Percentiles rank a stretch among this genome's conserved stretches.
Conservation (phyloP, 2,888 invertebrate genomes). For the Linyphia triangularis region DNA sequence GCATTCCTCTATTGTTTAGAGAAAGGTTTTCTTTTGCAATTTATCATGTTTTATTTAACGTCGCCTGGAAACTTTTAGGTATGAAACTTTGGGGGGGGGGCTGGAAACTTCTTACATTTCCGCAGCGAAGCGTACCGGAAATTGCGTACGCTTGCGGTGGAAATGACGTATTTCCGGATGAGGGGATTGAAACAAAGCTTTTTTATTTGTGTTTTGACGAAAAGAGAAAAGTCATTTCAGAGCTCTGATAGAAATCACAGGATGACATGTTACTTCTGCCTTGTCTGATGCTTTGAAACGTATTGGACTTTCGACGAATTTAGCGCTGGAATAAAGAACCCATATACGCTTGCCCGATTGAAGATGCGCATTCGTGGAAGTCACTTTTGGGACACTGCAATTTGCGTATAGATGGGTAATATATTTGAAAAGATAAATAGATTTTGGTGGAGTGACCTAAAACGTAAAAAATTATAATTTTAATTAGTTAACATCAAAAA, state of each 20-base stretch:
- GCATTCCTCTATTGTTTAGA: background rate
- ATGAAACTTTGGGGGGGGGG: background rate
- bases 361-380: too few relatives aligned
- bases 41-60: background rate
- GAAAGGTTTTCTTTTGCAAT: constrained; percentile 5
- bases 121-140: constrained; percentile 9
- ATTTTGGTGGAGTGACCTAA: too few relatives aligned
- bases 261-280: background rate
- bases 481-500: too few relatives aligned
- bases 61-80: background rate
- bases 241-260: background rate
- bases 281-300: background rate
- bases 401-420: too few relatives aligned
- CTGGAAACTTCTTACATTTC: constrained; percentile 36
- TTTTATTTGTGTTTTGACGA: constrained; percentile 21
- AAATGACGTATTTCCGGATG: constrained; percentile 49
- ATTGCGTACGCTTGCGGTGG: constrained; percentile 31
- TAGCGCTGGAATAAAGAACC: too few relatives aligned
- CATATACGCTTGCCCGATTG: too few relatives aligned
- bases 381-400: too few relatives aligned
- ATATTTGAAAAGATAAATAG: too few relatives aligned
- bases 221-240: constrained; percentile 5
- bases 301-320: too few relatives aligned
- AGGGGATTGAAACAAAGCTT: constrained; percentile 29
- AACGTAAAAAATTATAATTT: too few relatives aligned